Conservation (phyloP, 2,797 vertebrate species). For the Melanotaenia parkinsoni region DNA sequence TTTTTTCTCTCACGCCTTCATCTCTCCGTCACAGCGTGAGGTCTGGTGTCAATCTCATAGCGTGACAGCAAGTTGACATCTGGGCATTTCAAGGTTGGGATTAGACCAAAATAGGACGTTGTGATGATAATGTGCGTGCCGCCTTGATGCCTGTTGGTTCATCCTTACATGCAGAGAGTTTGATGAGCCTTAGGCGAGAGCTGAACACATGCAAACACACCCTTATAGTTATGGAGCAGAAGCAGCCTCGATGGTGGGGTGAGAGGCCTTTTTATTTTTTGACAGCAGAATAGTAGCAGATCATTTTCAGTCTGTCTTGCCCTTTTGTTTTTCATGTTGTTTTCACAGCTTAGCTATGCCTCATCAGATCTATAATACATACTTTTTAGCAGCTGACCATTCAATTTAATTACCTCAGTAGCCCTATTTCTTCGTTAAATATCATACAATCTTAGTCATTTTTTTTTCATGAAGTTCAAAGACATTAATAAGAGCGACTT, state of each 20-base stretch:
- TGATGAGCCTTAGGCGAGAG: constrained; percentile 59
- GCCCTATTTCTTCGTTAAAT: no score
- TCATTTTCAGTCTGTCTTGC: constrained; percentile 3
- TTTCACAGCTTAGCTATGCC: no score
- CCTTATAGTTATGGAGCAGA: constrained; percentile 43
- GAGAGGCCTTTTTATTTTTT: constrained; percentile 54
- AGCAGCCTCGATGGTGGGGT: constrained; percentile 44
- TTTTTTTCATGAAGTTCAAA: no score
- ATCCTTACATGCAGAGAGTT: constrained; percentile 60
- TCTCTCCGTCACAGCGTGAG: constrained; percentile 30
- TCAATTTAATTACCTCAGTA: no score
- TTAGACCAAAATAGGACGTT: constrained; percentile 48
- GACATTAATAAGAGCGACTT: no score
- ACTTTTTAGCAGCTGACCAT: no score
- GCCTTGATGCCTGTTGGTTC: constrained; percentile 59
- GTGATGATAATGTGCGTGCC: constrained; percentile 43
- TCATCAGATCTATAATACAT: no score
- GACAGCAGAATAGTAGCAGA: constrained; percentile 35
- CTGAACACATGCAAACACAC: constrained; percentile 20
- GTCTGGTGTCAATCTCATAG: constrained; percentile 38
- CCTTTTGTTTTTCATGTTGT: no score
- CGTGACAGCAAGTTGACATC: constrained; percentile 43
- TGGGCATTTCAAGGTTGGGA: constrained; percentile 61
- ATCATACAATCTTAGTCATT: no score
- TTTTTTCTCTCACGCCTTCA: neutral